Evolutionary conservation across 2,888 invertebrate species (phyloP).

Genomic region (Tetramorium bicarinatum): DNA sequence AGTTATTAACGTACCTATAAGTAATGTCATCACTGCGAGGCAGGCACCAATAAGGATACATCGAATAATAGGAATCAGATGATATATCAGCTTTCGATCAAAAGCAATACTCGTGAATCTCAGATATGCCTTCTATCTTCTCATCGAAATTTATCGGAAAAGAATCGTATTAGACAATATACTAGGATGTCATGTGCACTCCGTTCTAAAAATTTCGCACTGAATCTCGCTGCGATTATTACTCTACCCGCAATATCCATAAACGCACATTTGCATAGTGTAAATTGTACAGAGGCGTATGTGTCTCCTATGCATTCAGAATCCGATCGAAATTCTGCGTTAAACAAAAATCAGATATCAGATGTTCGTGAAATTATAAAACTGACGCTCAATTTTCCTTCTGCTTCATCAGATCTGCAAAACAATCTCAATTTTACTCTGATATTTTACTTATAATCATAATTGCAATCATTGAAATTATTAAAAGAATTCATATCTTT

Average conservation of each 20-base stretch:
- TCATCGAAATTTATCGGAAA: not conserved
- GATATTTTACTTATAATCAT: not conserved
- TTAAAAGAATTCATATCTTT: not conserved
- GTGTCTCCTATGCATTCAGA: not conserved
- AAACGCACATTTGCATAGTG: not conserved
- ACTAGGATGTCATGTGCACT: constrained; percentile 6
- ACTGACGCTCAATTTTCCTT: not conserved
- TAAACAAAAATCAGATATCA: not conserved
- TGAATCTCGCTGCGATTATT: constrained; percentile 13
- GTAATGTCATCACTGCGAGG: constrained; percentile 72
- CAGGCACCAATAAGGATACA: constrained; percentile 71
- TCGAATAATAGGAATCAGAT: constrained; percentile 31
- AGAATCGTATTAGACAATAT: constrained; percentile 35
- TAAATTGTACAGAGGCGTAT: constrained; percentile 25
- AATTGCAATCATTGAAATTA: not conserved
- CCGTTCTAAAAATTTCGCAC: constrained; percentile 56
- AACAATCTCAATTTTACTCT: not conserved
- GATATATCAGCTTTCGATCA: not conserved
- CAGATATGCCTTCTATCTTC: not conserved
- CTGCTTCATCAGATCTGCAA: not conserved
- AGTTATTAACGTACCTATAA: constrained; percentile 69
- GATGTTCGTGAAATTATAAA: not conserved
- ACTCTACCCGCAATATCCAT: constrained; percentile 21
- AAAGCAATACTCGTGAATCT: constrained; percentile 4
- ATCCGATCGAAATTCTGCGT: not conserved